Evolutionary conservation across 2,113 vertebrate genomes (phyloP).

Genomic region (Gambusia affinis): DNA sequence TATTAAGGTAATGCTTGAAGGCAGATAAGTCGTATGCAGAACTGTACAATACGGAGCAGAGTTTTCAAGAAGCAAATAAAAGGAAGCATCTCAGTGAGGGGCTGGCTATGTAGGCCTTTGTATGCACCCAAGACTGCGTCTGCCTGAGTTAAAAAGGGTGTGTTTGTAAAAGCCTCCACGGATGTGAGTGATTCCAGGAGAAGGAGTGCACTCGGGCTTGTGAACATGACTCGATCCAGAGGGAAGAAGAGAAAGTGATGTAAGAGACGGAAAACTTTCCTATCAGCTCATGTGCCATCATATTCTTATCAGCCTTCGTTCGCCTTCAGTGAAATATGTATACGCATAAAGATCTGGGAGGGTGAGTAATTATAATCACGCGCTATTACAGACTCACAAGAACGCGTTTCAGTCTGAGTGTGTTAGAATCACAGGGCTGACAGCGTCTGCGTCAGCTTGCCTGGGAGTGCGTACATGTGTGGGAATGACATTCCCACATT

Average conservation of each 20-base stretch:
- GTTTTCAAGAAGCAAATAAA: slow-evolving; percentile 68
- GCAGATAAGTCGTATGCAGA: slow-evolving; percentile 66
- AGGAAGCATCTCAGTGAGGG: slow-evolving; percentile 64
- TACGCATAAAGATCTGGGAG: slow-evolving; percentile 56
- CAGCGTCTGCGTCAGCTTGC: slow-evolving; percentile 53
- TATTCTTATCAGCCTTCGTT: slow-evolving; percentile 56
- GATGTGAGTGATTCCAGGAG: slow-evolving; percentile 56
- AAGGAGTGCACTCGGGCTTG: slow-evolving; percentile 51
- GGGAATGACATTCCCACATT: slow-evolving; percentile 65
- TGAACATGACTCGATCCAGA: slow-evolving; percentile 55
- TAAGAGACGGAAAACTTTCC: slow-evolving; percentile 73
- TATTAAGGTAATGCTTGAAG: slow-evolving; percentile 75
- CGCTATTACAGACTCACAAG: slow-evolving; percentile 59
- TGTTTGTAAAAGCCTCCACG: slow-evolving; percentile 37
- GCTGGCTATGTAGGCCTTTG: slow-evolving; percentile 59
- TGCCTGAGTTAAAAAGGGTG: slow-evolving; percentile 46
- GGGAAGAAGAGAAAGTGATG: slow-evolving; percentile 72
- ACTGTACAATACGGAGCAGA: slow-evolving; percentile 49
- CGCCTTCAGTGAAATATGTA: slow-evolving; percentile 44
- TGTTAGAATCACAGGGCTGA: slow-evolving; percentile 54
- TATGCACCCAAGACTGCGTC: slow-evolving; percentile 39
- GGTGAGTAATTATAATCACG: slow-evolving; percentile 60
- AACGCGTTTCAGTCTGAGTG: slow-evolving; percentile 38
- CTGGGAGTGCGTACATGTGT: slow-evolving; percentile 37
- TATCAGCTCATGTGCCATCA: slow-evolving; percentile 60